These are phyloP conservation scores for Leuciscus idus DNA, from an alignment of 2,113 vertebrate species.

Conservation along the genomic window DNA sequence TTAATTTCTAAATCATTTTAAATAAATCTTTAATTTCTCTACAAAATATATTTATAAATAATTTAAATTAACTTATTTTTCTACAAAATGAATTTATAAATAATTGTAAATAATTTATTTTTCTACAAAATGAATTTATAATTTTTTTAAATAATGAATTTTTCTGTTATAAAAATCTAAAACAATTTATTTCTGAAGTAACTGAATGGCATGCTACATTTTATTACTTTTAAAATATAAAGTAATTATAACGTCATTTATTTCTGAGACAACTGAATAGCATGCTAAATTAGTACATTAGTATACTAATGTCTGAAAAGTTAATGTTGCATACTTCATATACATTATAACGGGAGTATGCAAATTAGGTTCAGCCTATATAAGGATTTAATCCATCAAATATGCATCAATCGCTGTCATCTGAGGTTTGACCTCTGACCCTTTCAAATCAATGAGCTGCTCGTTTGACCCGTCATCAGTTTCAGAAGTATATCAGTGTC, in stretches of 20 bases:
- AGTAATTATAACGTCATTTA: not conserved
- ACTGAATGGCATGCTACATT: not conserved
- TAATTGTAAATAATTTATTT: too few relatives aligned
- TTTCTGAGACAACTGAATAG: not conserved
- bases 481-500: constrained; percentile 14
- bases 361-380: not conserved
- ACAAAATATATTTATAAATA: too few relatives aligned
- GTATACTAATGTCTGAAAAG: not conserved
- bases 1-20: too few relatives aligned
- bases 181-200: not conserved
- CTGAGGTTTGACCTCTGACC: constrained; percentile 49
- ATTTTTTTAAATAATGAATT: not conserved
- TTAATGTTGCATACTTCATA: not conserved
- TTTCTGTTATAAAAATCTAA: too few relatives aligned
- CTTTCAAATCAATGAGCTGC: constrained; percentile 21
- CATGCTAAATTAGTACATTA: not conserved
- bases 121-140: too few relatives aligned
- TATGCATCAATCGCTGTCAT: constrained; percentile 18
- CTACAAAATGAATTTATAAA: too few relatives aligned
- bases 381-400: constrained; percentile 26
- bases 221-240: too few relatives aligned
- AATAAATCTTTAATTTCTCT: too few relatives aligned
- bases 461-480: constrained; percentile 29
- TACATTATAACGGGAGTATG: not conserved
- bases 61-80: too few relatives aligned